These are phyloP conservation scores for Channa argus DNA, from an alignment of 2,113 vertebrate species.

Conservation along the genomic window DNA sequence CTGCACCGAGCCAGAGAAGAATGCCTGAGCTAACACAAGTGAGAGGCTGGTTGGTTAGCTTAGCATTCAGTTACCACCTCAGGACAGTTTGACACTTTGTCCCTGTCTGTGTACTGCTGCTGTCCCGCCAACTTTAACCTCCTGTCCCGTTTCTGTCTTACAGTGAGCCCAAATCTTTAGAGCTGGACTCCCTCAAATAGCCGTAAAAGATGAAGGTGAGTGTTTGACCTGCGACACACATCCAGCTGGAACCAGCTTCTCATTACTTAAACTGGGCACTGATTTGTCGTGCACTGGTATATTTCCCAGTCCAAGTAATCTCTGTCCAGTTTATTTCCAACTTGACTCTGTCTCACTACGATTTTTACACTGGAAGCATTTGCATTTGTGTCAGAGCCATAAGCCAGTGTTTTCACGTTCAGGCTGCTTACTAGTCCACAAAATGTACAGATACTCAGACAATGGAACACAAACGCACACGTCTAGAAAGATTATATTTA, in stretches of 20 bases:
- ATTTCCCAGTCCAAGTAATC: background rate
- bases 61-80: slow-evolving; percentile 17
- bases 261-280: background rate
- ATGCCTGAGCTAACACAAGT: slow-evolving; percentile 72
- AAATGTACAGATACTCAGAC: too few species aligned
- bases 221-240: slow-evolving; percentile 41
- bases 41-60: slow-evolving; percentile 70
- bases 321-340: background rate
- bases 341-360: background rate
- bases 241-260: background rate
- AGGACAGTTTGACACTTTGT: slow-evolving; percentile 1
- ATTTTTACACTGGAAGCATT: background rate
- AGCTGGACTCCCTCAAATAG: slow-evolving; percentile 95
- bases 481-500: too few species aligned
- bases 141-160: slow-evolving; percentile 57
- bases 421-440: too few species aligned
- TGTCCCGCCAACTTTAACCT: background rate
- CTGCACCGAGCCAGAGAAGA: slow-evolving; percentile 62
- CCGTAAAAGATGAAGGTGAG: slow-evolving; percentile 95
- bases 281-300: background rate
- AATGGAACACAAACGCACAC: too few species aligned
- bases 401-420: background rate
- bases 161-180: slow-evolving; percentile 77
- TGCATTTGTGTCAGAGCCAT: background rate
- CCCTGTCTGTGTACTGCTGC: slow-evolving; percentile 8